Conservation (phyloP, 2,113 vertebrate genomes). For the Chlorocebus sabaeus region DNA sequence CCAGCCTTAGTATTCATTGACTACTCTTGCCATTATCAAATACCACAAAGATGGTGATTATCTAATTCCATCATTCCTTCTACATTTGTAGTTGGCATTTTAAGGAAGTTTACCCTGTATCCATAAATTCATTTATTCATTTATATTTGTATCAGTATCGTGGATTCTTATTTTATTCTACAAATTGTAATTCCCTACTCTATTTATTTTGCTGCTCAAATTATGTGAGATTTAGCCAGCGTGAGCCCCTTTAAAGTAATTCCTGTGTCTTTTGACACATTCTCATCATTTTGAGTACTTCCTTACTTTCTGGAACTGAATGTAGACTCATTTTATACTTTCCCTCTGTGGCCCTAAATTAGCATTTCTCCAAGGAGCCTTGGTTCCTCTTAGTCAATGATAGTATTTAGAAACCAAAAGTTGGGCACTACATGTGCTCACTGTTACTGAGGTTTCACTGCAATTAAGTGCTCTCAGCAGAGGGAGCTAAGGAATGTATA, state of each 20-base stretch:
- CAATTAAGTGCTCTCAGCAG: neutral
- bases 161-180: neutral
- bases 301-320: slow-evolving; percentile 10
- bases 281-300: neutral
- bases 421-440: neutral
- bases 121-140: neutral
- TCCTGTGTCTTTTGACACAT: neutral
- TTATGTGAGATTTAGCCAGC: neutral
- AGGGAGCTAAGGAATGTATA: neutral
- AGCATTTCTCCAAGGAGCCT: neutral
- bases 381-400: neutral
- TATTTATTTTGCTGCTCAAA: slow-evolving; percentile 24
- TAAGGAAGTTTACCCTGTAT: neutral
- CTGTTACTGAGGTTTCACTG: neutral
- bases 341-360: neutral
- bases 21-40: neutral
- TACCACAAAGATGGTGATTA: neutral
- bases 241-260: neutral
- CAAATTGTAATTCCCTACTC: neutral
- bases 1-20: neutral
- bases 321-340: neutral
- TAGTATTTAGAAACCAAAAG: neutral
- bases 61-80: neutral
- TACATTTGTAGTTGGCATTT: neutral
- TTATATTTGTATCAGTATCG: neutral